These are phyloP conservation scores for Microcebus lehilahytsara DNA, from an alignment of 2,113 vertebrate species.

Conservation along the genomic window DNA sequence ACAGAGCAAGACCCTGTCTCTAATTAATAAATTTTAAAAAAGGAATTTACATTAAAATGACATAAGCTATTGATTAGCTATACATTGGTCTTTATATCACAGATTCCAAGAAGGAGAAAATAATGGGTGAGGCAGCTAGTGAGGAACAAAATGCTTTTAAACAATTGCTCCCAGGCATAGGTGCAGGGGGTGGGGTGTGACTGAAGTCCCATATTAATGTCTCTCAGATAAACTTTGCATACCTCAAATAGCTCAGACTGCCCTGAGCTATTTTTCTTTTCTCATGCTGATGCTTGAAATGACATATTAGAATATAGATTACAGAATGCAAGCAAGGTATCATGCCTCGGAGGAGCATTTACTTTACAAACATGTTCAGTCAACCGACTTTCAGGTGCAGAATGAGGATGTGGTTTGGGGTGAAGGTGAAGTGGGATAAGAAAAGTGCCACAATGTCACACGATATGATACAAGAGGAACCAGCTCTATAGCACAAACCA, in stretches of 20 bases:
- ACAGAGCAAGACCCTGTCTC: too few species aligned
- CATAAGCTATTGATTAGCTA: not conserved
- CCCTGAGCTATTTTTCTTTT: not conserved
- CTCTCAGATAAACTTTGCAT: not conserved
- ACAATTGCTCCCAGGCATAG: not conserved
- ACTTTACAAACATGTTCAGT: constrained; percentile 32
- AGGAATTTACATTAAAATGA: not conserved
- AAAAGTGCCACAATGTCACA: not conserved
- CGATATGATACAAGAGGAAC: not conserved
- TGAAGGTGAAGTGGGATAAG: constrained; percentile 52
- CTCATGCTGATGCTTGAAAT: not conserved
- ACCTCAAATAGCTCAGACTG: not conserved
- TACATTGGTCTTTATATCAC: not conserved
- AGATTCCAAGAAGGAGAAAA: not conserved
- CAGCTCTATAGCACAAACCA: not conserved
- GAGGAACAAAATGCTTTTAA: not conserved
- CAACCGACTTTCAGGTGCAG: constrained; percentile 54
- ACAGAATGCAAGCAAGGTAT: not conserved
- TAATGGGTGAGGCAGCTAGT: not conserved
- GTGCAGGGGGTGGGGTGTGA: not conserved
- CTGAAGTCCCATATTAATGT: not conserved
- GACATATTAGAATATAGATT: not conserved
- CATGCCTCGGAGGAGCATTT: not conserved
- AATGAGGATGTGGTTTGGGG: constrained; percentile 74
- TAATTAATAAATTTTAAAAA: too few species aligned